Evolutionary conservation across 2,113 vertebrate genomes (phyloP), one percentile per base, ranked within the genome.

Genomic region (Platycercus adscitus): DNA sequence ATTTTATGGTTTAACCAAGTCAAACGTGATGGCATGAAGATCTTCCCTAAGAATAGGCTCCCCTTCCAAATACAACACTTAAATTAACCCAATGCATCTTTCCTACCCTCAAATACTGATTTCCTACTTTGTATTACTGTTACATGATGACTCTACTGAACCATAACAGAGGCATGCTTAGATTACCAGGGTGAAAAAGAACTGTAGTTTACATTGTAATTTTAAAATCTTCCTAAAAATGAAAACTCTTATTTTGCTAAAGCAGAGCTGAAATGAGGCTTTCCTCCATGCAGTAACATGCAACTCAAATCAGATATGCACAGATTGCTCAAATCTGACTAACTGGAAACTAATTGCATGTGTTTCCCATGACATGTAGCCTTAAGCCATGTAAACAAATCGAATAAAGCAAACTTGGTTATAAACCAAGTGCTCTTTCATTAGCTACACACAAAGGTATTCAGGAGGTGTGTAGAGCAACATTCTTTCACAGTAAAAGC

Each of bases 151-250:
- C 20, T 85, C 75, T 5, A 37, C 11, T 13, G 14, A 43, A 70
- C 26, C 20, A 2, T 41, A 80, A 72, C 15, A 81, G 18, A 49
- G 37, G 70, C 4, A 7, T 2, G 12, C 50, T 73, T 53, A 37
- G 33, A 56, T 47, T 26, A 84, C 17, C 21, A 77, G 7, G 11
- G 66, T 8, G 9, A 17, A 55, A 76, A 76, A 26, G 69, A 41
- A 0, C 0, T 10, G 11, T 17, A 18, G 39, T 66, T 84, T 78
- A 35, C 25, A 4, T n/a, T n/a, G n/a, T n/a, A n/a, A n/a, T n/a
- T n/a, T n/a, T n/a, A n/a, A n/a, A n/a, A n/a, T n/a, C n/a, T n/a
- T n/a, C n/a, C n/a, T n/a, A n/a, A n/a, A n/a, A n/a, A n/a, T n/a
- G n/a, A n/a, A n/a, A n/a, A 55, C 14, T 49, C 46, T 33, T 49